These are phyloP conservation scores for Philopotamus ludificatus DNA, from an alignment of 1,140 invertebrate genomes.

Conservation along the genomic window DNA sequence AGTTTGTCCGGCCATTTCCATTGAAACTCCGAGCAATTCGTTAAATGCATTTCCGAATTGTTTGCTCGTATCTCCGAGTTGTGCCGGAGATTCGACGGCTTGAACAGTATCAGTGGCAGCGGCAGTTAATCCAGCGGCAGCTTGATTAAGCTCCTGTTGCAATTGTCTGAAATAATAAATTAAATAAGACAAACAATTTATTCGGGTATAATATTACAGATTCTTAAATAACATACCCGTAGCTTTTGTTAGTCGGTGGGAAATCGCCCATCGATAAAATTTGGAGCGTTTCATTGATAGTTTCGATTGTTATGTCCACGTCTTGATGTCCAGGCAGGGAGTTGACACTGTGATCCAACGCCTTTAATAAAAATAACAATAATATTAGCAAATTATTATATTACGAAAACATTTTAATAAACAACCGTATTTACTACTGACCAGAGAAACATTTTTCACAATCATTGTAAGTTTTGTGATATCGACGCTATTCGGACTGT, in stretches of 20 bases:
- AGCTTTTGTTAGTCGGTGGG: conserved; percentile 69
- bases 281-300: conserved; percentile 75
- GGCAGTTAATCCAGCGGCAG: conserved; percentile 79
- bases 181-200: conserved; percentile 1
- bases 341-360: conserved; percentile 68
- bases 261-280: conserved; percentile 71
- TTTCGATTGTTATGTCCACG: conserved; percentile 81
- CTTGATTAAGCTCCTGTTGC: conserved; percentile 79
- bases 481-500: conserved; percentile 56
- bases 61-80: conserved; percentile 71
- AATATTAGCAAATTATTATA: background rate
- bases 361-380: conserved; percentile 44
- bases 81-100: conserved; percentile 64
- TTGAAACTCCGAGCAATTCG: conserved; percentile 70
- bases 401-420: conserved; percentile 11
- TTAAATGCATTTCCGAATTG: conserved; percentile 79
- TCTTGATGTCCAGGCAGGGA: conserved; percentile 87
- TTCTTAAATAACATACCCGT: conserved; percentile 54
- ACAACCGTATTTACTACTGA: conserved; percentile 32
- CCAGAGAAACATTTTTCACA: conserved; percentile 63
- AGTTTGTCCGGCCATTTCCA: conserved; percentile 82
- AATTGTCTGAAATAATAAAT: conserved; percentile 61
- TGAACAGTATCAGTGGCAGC: conserved; percentile 77
- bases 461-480: conserved; percentile 62
- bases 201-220: conserved; percentile 5